Conservation (phyloP, 2,113 vertebrate species). For the Ictalurus furcatus region DNA sequence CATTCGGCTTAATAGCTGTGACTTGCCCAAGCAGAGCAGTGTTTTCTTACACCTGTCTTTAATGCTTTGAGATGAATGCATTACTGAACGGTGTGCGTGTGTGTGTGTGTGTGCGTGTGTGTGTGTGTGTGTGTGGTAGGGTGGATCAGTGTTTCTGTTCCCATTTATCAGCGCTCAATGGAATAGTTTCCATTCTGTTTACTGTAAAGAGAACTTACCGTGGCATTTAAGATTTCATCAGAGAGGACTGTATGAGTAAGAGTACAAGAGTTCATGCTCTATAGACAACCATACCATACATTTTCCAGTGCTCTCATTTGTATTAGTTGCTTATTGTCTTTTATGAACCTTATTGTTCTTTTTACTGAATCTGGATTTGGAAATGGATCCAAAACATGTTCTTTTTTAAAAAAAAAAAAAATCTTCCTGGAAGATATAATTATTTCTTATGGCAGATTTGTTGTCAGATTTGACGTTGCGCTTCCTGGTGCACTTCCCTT, state of each 20-base stretch:
- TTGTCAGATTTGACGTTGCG: background rate
- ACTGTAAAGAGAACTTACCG: background rate
- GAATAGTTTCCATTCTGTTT: background rate
- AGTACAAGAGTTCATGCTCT: background rate
- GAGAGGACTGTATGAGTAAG: no score
- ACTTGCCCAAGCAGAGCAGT: background rate
- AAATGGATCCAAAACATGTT: background rate
- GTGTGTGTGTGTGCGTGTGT: background rate
- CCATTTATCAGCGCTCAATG: slow-evolving; percentile 4
- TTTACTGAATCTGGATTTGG: background rate
- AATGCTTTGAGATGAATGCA: background rate
- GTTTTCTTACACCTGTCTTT: background rate
- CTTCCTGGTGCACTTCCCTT: background rate
- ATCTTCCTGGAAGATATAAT: background rate
- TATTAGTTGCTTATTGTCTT: background rate
- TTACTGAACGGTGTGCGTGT: background rate
- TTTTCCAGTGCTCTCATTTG: background rate
- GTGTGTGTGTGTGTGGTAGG: background rate
- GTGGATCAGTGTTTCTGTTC: slow-evolving; percentile 12
- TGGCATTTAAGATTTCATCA: slow-evolving; percentile 5
- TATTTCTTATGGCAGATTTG: background rate
- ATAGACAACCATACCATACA: background rate
- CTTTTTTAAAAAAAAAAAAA: no score
- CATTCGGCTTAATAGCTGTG: background rate
- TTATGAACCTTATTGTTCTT: background rate